Percentiles rank a stretch among this genome's conserved stretches.
Evolutionary conservation across 2,113 vertebrate species (phyloP).

Genomic region (Alethe castanea): DNA sequence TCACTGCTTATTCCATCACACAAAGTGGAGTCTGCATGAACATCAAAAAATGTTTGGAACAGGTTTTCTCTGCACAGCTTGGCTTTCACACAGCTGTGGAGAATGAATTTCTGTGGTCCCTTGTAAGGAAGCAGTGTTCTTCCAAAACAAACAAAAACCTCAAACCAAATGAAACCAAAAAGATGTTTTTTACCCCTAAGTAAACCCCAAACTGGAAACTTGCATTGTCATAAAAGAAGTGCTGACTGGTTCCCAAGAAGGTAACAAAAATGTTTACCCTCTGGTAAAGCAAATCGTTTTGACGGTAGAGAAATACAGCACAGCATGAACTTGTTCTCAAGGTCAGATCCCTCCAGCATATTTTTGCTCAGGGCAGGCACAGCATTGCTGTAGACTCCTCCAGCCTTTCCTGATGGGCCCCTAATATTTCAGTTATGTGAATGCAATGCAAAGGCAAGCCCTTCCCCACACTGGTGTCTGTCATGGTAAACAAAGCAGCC

Average conservation of each 20-base stretch:
- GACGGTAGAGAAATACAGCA: not conserved
- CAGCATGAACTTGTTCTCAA: not conserved
- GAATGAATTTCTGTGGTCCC: constrained; percentile 42
- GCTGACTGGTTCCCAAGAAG: not conserved
- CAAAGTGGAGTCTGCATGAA: not conserved
- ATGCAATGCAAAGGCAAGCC: not conserved
- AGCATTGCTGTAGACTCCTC: not conserved
- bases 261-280: constrained; percentile 26
- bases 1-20: not conserved
- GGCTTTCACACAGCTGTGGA: constrained; percentile 14
- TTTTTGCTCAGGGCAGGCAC: not conserved
- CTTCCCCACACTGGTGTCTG: not conserved
- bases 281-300: not conserved
- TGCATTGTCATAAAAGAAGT: constrained; percentile 14
- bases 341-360: not conserved
- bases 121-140: constrained; percentile 21
- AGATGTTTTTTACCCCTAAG: not conserved
- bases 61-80: constrained; percentile 25
- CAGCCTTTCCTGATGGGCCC: not conserved
- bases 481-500: not conserved
- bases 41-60: not conserved
- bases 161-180: constrained; percentile 37
- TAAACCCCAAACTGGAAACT: constrained; percentile 12
- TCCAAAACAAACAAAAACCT: constrained; percentile 51
- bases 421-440: not conserved